These are phyloP conservation scores for Anagyrus pseudococci DNA, from an alignment of 2,888 invertebrate species.

Conservation along the genomic window DNA sequence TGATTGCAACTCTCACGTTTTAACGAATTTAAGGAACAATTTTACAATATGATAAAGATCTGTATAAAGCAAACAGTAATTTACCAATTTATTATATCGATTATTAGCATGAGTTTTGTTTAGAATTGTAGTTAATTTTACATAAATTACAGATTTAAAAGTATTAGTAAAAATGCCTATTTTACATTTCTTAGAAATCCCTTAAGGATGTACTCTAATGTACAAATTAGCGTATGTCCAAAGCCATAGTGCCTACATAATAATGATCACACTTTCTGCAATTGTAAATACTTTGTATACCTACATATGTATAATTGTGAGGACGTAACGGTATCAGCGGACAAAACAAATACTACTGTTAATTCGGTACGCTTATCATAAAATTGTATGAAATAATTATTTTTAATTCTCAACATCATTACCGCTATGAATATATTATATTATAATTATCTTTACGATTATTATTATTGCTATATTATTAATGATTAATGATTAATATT, in stretches of 20 bases:
- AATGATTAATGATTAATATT: conserved; percentile 39
- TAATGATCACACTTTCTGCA: conserved; percentile 58
- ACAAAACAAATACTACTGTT: conserved; percentile 46
- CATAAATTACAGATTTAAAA: conserved; percentile 17
- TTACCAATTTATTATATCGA: too few species aligned
- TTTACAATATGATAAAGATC: background rate
- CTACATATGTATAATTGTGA: conserved; percentile 47
- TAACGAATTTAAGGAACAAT: too few species aligned
- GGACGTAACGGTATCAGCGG: conserved; percentile 47
- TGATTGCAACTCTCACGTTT: background rate
- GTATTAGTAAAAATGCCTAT: conserved; percentile 32
- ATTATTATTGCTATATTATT: conserved; percentile 36
- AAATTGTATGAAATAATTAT: conserved; percentile 52
- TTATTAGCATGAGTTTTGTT: background rate
- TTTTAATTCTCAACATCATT: conserved; percentile 55
- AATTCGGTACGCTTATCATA: conserved; percentile 41
- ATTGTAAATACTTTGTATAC: conserved; percentile 60
- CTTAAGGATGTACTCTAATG: conserved; percentile 60
- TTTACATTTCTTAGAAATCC: conserved; percentile 52
- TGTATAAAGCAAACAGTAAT: too few species aligned
- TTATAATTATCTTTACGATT: conserved; percentile 29
- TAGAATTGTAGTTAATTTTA: background rate
- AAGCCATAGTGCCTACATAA: conserved; percentile 63
- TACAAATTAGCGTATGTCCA: conserved; percentile 61
- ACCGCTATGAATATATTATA: conserved; percentile 42